Evolutionary conservation across 53 echinoderm and acorn worm genomes (phyloP).

Genomic region (Holothuria leucospilota): DNA sequence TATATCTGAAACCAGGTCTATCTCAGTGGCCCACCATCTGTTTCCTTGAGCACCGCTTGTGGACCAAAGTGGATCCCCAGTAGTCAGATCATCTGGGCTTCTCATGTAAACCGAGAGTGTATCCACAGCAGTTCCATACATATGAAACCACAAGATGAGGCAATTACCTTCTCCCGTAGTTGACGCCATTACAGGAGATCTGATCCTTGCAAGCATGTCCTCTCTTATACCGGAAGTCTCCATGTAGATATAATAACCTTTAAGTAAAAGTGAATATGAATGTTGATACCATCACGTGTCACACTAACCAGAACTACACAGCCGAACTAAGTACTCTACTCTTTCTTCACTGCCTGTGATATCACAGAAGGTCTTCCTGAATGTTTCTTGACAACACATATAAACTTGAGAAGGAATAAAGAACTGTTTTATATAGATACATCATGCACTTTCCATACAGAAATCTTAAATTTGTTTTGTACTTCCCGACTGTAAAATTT

Average conservation of each 20-base stretch:
- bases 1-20: conserved; percentile 42
- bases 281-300: too few species aligned
- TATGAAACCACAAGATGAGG: conserved; percentile 72
- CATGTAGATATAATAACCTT: conserved; percentile 80
- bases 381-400: too few species aligned
- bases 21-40: conserved; percentile 82
- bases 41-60: conserved; percentile 79
- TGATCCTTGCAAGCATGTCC: conserved; percentile 70
- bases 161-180: conserved; percentile 54
- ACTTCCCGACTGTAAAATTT: too few species aligned
- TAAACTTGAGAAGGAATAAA: too few species aligned
- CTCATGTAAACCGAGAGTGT: conserved; percentile 73
- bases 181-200: conserved; percentile 60
- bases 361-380: too few species aligned
- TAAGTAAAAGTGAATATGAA: neutral
- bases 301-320: too few species aligned
- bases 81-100: conserved; percentile 44
- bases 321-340: too few species aligned
- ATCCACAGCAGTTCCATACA: conserved; percentile 74
- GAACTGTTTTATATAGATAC: too few species aligned
- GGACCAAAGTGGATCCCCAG: conserved; percentile 69
- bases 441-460: too few species aligned
- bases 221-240: conserved; percentile 45
- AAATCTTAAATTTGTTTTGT: too few species aligned
- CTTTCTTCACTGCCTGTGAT: too few species aligned